phyloP scores from a whole-genome alignment of 2,113 vertebrate species.

The Erythrolamprus reginae region DNA sequence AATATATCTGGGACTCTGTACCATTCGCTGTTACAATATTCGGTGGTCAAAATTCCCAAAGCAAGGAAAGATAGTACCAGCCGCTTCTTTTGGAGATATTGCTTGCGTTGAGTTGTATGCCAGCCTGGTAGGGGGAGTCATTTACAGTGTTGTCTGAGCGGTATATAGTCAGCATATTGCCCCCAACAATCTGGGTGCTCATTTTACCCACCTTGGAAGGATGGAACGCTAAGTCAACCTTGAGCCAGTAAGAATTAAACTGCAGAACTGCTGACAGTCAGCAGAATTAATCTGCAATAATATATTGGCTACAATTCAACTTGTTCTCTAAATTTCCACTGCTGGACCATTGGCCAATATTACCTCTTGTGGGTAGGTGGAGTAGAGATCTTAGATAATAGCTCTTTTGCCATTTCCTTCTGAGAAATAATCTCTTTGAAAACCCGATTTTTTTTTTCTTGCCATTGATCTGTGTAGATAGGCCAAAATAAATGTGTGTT shows the following conservation, averaged over 20 bases:
- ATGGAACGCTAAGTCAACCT: not conserved
- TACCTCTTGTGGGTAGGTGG: not conserved
- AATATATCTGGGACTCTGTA: not conserved
- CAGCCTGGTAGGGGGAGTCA: not conserved
- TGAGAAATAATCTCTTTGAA: not conserved
- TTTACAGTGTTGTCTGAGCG: not conserved
- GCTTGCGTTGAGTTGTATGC: not conserved
- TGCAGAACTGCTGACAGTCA: not conserved
- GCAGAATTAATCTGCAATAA: not conserved
- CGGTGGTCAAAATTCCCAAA: not conserved
- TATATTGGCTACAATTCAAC: not conserved
- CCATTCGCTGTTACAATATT: not conserved
- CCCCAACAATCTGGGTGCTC: not conserved
- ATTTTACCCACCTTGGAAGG: not conserved
- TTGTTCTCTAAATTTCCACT: not conserved
- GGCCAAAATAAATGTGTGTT: not conserved
- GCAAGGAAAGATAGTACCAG: not conserved
- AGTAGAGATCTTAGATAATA: not conserved
- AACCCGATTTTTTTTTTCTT: not conserved
- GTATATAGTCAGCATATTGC: not conserved
- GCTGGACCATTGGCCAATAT: not conserved
- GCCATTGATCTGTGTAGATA: not conserved
- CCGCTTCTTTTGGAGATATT: not conserved
- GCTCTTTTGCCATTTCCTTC: not conserved
- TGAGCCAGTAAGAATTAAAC: not conserved